Conservation (phyloP, 2,888 invertebrate genomes). For the Mythimna pallens region DNA sequence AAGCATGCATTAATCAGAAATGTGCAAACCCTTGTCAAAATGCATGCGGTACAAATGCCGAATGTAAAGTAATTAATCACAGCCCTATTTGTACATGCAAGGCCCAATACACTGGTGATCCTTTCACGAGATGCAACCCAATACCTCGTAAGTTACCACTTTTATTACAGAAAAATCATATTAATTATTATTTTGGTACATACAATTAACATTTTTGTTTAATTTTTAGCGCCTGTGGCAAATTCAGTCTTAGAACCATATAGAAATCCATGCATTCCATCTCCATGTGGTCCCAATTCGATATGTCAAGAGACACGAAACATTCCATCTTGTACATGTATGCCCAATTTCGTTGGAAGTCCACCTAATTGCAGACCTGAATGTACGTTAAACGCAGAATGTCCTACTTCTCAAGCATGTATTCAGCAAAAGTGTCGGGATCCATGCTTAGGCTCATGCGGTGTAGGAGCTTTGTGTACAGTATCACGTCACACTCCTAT, state of each 20-base stretch:
- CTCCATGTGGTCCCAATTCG: constrained; percentile 94
- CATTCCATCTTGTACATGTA: constrained; percentile 92
- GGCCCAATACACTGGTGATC: constrained; percentile 92
- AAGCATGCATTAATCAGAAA: constrained; percentile 94
- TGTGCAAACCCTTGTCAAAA: constrained; percentile 94
- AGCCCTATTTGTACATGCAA: constrained; percentile 95
- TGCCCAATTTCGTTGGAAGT: constrained; percentile 91
- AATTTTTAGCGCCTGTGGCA: constrained; percentile 85
- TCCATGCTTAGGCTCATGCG: constrained; percentile 94
- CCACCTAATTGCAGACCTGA: constrained; percentile 93
- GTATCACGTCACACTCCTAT: constrained; percentile 94
- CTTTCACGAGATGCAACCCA: constrained; percentile 91
- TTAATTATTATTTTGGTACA: neutral
- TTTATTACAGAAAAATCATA: neutral
- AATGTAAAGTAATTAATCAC: constrained; percentile 94
- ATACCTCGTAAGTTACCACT: constrained; percentile 86
- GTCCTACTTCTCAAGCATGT: constrained; percentile 92
- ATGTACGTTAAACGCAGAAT: constrained; percentile 93
- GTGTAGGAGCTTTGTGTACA: constrained; percentile 90
- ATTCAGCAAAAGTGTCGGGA: constrained; percentile 93
- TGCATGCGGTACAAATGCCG: constrained; percentile 92
- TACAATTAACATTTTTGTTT: constrained; percentile 59
- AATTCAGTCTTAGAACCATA: constrained; percentile 87
- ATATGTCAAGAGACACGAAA: constrained; percentile 91
- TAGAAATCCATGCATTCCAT: constrained; percentile 90